Percentiles rank a stretch among this genome's conserved stretches.
Evolutionary conservation across 2,797 vertebrate genomes (phyloP).

Genomic region (Ataeniobius toweri): DNA sequence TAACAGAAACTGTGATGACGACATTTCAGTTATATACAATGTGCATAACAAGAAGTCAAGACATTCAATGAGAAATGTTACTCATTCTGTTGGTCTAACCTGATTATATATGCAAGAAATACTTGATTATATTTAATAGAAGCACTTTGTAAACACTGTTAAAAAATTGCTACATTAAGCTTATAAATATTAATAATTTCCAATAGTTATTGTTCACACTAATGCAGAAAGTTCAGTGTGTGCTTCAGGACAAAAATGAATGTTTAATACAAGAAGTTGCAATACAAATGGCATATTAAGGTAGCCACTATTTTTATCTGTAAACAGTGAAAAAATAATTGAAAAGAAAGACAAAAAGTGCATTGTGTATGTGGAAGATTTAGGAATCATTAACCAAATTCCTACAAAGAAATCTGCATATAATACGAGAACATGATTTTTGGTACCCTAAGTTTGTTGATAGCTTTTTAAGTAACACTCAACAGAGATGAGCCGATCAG

Average conservation of each 20-base stretch:
- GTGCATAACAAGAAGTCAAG: slow-evolving; percentile 65
- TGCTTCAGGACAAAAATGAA: slow-evolving; percentile 33
- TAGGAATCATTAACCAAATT: background rate
- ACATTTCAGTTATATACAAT: slow-evolving; percentile 48
- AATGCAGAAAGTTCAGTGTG: slow-evolving; percentile 31
- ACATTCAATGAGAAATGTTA: slow-evolving; percentile 61
- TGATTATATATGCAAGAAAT: slow-evolving; percentile 57
- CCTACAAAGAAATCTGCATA: background rate
- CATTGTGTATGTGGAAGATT: background rate
- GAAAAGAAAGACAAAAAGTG: background rate
- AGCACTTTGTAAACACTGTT: slow-evolving; percentile 70
- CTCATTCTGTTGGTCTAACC: slow-evolving; percentile 63
- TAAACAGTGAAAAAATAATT: background rate
- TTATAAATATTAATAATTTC: slow-evolving; percentile 31
- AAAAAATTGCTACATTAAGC: slow-evolving; percentile 54
- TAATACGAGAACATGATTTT: background rate
- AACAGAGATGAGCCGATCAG: background rate
- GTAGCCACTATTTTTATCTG: slow-evolving; percentile 7
- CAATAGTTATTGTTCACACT: slow-evolving; percentile 39
- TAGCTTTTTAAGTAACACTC: background rate
- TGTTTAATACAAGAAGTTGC: slow-evolving; percentile 22
- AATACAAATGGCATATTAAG: slow-evolving; percentile 24
- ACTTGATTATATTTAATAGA: slow-evolving; percentile 46
- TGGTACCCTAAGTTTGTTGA: background rate
- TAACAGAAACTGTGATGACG: slow-evolving; percentile 24